Base-by-base conservation (phyloP, 2,113 vertebrate genomes). In the Otolemur garnettii region DNA sequence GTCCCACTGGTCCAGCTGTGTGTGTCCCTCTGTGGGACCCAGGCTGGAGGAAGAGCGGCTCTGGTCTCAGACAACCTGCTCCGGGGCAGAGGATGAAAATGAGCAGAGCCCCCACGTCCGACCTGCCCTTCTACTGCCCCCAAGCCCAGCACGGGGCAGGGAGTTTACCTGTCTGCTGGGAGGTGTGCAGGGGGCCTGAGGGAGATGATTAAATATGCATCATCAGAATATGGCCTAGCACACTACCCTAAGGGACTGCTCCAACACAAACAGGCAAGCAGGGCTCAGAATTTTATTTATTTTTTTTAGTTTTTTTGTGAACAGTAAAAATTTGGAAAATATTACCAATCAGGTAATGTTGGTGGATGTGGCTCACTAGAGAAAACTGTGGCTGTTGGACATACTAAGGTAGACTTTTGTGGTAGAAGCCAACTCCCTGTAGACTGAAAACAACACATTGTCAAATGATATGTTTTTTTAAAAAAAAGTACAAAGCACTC, bases 81-180 rank as follows among this genome's bases (percentile, higher is more conserved):
- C 50, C 26, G 4, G 5, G 28, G 85, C 30, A 4, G 5, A 22
- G 85, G 13, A 33, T 38, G 33, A 30, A 38, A 81, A 8, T 81
- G 35, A 80, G 12, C 10, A 14, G 5, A 1, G 4, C 3, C 7
- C 15, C 9, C 4, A 0, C 4, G 9, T 18, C 2, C 15, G 42
- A 81, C 10, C 1, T 6, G 59, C 64, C 5, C 1, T 15, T 59
- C 1, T 33, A 11, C 9, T 12, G 9, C 24, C 13, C 2, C 19
- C 59, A 22, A 21, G 9, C 19, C 13, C 15, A 22, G 3, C 17
- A 12, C 19, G 42, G 18, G 22, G 24, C 7, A 13, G 35, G 86
- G 22, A n/a, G 17, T 55, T 14, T 21, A 9, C 7, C 64, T 33
- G 8, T 35, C 24, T 28, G 26, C 62, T 64, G 26, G 11, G 26